Evolutionary conservation across 1,140 invertebrate genomes (phyloP), one percentile per base, ranked within the genome.

Genomic region (Tribolium castaneum): DNA sequence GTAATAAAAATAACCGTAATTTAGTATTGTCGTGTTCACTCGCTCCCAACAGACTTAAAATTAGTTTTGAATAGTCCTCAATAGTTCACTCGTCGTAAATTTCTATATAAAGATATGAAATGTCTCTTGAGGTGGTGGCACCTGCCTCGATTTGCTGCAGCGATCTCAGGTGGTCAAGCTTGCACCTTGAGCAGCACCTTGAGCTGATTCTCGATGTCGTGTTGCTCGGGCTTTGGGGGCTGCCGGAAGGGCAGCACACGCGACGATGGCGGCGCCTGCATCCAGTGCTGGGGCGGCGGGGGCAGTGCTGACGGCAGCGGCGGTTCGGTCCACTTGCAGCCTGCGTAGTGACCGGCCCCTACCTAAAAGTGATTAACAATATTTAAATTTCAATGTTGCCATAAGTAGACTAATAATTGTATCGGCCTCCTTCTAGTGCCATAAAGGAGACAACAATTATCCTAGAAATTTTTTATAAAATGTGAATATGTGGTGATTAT

Each of bases 211-310:
- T 88, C 85, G 83, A 87, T 84, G 79, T 87, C 87, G 25, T 66
- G 59, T 14, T 66, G 59, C 25, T 66, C 59, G 12, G 12, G 0
- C 7, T 66, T 66, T 19, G 16, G 16, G 25, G 59, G 59, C 30
- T 66, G 59, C 10, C 59, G 25, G 12, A 66, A 66, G 4, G 59
- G 59, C 59, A 66, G 30, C 5, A n/a, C 35, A 6, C 9, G 5
- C 39, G 70, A 52, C 39, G 50, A 39, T n/a, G 19, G 52, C 30
- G 59, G 62, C 59, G 59, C 59, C 59, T 84, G 81, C 74, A 87
- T 90, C 91, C 91, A 92, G 82, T 90, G 90, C 70, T 87, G 83
- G 39, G 91, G 91, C 70, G 91, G 91, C 82, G 88, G 90, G 75
- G 91, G 91, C 80, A 92, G 83, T 73, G 89, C 88, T 70, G 89